These are phyloP conservation scores for Cotesia glomerata DNA, from an alignment of 1,140 invertebrate genomes.

Conservation along the genomic window DNA sequence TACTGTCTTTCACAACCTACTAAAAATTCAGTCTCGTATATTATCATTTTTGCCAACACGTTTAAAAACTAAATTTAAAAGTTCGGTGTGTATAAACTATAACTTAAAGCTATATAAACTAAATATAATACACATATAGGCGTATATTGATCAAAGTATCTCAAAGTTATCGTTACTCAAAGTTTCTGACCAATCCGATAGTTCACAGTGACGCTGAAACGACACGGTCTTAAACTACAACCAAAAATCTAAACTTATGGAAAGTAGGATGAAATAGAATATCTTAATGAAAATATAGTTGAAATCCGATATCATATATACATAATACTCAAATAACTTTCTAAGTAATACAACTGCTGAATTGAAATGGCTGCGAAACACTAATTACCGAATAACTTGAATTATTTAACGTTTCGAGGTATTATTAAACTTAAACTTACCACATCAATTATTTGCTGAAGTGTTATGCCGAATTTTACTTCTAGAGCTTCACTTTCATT, in stretches of 20 bases:
- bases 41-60: neutral
- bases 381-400: neutral
- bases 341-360: too few species aligned
- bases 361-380: neutral
- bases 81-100: neutral
- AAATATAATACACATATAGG: neutral
- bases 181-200: slow-evolving; percentile 16
- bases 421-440: slow-evolving; percentile 68
- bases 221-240: neutral
- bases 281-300: neutral
- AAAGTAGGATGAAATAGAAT: neutral
- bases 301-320: neutral
- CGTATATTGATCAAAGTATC: neutral
- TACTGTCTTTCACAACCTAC: neutral
- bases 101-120: too few species aligned
- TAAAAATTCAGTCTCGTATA: neutral
- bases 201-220: slow-evolving; percentile 7
- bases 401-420: neutral
- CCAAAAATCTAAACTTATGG: neutral
- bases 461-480: slow-evolving; percentile 92
- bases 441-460: slow-evolving; percentile 99
- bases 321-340: neutral
- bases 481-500: slow-evolving; percentile 93
- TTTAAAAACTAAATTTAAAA: neutral
- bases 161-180: slow-evolving; percentile 5